These are phyloP conservation scores for Platalea minor DNA, from an alignment of 2,797 vertebrate species.

Conservation along the genomic window DNA sequence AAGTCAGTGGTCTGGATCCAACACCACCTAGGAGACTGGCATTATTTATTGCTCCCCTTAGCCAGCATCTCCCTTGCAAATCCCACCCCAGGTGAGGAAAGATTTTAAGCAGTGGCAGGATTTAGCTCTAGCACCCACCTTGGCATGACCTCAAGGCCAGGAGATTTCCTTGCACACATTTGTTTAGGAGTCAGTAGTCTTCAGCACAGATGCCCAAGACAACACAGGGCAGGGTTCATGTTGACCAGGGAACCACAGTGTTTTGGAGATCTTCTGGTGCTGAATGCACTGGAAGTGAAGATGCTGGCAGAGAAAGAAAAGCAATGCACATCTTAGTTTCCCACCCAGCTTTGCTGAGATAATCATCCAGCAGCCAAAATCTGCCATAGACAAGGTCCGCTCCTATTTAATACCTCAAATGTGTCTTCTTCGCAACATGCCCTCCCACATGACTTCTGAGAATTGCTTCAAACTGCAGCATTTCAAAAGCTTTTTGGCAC, in stretches of 20 bases:
- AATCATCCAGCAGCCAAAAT: background rate
- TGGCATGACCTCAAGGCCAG: no score
- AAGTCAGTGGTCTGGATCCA: background rate
- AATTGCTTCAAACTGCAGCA: background rate
- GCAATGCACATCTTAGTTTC: background rate
- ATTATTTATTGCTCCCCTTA: background rate
- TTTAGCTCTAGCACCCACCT: background rate
- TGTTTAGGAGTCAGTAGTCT: no score
- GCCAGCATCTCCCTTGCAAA: background rate
- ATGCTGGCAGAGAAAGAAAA: background rate
- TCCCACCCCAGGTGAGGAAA: background rate
- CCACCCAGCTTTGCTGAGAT: background rate
- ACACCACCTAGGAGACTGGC: fast-evolving
- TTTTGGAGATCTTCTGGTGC: background rate
- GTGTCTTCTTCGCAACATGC: fast-evolving
- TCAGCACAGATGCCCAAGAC: background rate
- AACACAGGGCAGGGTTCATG: background rate
- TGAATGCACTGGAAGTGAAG: background rate
- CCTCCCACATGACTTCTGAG: fast-evolving
- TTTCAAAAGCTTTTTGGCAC: background rate
- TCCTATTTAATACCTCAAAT: background rate
- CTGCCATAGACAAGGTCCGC: no score
- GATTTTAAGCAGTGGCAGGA: background rate
- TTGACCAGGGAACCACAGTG: background rate
- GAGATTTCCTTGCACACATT: fast-evolving